Base-by-base conservation (phyloP, 1,140 invertebrate species). In the Anastrepha ludens region DNA sequence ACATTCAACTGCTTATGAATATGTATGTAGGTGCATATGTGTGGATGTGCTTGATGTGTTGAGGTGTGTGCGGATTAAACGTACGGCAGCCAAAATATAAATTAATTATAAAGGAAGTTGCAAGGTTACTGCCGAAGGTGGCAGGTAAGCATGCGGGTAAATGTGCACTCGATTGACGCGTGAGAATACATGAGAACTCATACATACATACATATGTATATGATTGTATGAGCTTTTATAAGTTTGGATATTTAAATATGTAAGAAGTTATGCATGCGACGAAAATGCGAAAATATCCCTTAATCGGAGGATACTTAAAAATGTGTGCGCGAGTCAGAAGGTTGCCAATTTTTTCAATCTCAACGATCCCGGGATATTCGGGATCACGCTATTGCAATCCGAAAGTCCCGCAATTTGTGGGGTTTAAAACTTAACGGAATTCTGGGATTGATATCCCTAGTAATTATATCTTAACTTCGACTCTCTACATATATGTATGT, bases 81-180 rank as follows among this genome's bases (percentile, higher is more conserved):
- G 67, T 47, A 41, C 67, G 44, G 44, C 41, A 74, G 67, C 67
- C 67, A 47, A 74, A 74, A 62, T 44, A 74, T 74, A 74, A 74
- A 74, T 74, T 74, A 74, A 74, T 74, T 74, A 74, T 74, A 74
- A 74, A 74, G 67, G 41, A 74, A 74, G 41, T 74, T 74, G 44
- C 67, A 74, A 74, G 67, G 67, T 74, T 74, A 41, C 41, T 39
- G 41, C 41, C 67, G 39, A 44, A 44, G 39, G 39, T 74, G 67
- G 67, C 67, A 74, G 67, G 67, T 74, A 47, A 44, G 11, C 67
- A 74, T 47, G 67, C 67, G 44, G 4, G 67, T n/a, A 17, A 67
- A 41, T 15, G 29, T 67, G 20, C 9, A 7, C 5, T 1, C 1
- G 20, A 39, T 7, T 67, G 29, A 58, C 17, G 8, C 17, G 60